Conservation (phyloP, 1,140 invertebrate genomes). For the Marisa cornuarietis region DNA sequence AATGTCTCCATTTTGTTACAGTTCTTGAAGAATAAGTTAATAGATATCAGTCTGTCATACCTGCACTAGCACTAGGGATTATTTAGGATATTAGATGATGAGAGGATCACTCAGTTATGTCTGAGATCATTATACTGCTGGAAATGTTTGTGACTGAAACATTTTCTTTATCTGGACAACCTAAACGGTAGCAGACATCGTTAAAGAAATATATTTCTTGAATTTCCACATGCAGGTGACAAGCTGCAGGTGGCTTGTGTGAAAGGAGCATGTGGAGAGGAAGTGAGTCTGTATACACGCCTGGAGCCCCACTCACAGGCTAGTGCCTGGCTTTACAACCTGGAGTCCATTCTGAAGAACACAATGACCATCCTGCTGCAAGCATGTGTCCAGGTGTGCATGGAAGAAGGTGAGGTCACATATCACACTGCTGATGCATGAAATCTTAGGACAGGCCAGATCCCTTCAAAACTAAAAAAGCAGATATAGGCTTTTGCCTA, state of each 20-base stretch:
- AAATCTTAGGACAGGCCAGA: too few species aligned
- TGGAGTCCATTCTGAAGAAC: conserved; percentile 61
- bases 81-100: too few species aligned
- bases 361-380: conserved; percentile 57
- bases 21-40: too few species aligned
- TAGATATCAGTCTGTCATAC: too few species aligned
- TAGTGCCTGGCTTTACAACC: conserved; percentile 57
- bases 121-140: too few species aligned
- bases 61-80: too few species aligned
- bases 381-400: conserved; percentile 57
- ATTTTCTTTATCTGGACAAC: neutral
- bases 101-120: too few species aligned
- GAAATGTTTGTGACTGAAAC: neutral
- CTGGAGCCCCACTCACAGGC: conserved; percentile 51
- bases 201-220: neutral
- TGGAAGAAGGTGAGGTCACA: conserved; percentile 54
- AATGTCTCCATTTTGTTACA: neutral
- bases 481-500: too few species aligned
- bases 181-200: neutral
- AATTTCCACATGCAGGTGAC: conserved; percentile 47
- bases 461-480: too few species aligned
- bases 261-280: conserved; percentile 52
- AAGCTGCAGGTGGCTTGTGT: conserved; percentile 59
- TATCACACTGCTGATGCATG: neutral
- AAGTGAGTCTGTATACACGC: conserved; percentile 51